Percentiles rank a stretch among this genome's conserved stretches.
phyloP scores from a whole-genome alignment of 2,113 vertebrate species.

The Pterocles gutturalis region DNA sequence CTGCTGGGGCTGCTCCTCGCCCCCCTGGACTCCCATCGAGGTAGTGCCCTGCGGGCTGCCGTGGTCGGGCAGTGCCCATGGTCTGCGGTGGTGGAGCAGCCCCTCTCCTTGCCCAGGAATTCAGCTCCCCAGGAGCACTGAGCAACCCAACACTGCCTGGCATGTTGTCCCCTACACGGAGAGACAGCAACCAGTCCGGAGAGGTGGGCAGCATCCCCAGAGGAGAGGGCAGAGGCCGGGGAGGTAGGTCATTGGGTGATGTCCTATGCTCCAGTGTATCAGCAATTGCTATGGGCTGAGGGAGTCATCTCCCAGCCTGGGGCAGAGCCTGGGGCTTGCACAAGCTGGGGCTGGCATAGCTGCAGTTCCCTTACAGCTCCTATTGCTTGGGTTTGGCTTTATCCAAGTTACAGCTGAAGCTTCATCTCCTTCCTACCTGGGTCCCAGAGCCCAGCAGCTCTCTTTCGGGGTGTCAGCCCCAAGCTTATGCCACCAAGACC shows the following conservation, averaged over 20 bases:
- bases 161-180: accelerated
- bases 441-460: background rate
- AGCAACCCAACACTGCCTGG: background rate
- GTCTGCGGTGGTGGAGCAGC: background rate
- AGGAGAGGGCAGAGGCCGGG: background rate
- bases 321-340: background rate
- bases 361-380: background rate
- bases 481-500: background rate
- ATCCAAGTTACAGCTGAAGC: accelerated
- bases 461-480: background rate
- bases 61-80: no score
- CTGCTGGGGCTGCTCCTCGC: background rate
- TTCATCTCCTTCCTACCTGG: background rate
- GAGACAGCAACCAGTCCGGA: background rate
- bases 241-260: background rate
- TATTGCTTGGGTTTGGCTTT: background rate
- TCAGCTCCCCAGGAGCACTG: background rate
- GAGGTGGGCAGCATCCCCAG: background rate
- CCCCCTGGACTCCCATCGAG: background rate
- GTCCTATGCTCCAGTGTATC: background rate
- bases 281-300: background rate
- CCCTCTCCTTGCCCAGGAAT: background rate
- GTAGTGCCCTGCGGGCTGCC: accelerated
- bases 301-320: background rate
- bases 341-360: background rate